phyloP scores from a whole-genome alignment of 2,113 vertebrate species.

The Actenoides lindsayi region DNA sequence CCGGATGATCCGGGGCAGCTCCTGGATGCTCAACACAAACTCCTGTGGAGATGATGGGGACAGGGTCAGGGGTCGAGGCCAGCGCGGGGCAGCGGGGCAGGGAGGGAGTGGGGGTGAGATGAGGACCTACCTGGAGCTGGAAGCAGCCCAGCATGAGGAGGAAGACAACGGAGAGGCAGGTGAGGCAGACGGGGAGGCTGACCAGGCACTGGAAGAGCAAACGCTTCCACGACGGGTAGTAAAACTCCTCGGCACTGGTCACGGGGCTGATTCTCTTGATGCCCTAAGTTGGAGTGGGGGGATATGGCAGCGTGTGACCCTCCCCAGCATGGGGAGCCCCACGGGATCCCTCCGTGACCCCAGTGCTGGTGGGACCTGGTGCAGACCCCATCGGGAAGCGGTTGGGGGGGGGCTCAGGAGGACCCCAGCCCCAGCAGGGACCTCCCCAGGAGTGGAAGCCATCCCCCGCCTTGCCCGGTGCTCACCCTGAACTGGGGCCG shows the following conservation, averaged over 20 bases:
- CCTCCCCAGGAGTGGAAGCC: too few species aligned
- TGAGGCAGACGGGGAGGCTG: conserved; percentile 91
- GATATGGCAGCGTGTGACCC: neutral
- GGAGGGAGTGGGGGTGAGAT: neutral
- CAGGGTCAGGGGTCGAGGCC: fast-evolving
- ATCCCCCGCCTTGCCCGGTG: fast-evolving
- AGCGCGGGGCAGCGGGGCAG: fast-evolving
- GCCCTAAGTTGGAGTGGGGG: conserved; percentile 70
- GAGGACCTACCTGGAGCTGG: conserved; percentile 89
- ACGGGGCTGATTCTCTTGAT: conserved; percentile 91
- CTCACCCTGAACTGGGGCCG: conserved; percentile 94
- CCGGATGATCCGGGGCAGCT: conserved; percentile 87
- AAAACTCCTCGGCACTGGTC: conserved; percentile 91
- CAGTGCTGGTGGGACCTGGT: fast-evolving
- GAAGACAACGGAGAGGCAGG: conserved; percentile 92
- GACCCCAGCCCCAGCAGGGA: neutral
- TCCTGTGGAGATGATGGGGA: conserved; percentile 73
- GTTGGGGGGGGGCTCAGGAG: neutral
- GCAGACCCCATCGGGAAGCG: neutral
- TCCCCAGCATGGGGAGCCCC: fast-evolving
- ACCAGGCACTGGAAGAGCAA: conserved; percentile 92
- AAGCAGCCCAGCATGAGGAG: conserved; percentile 96
- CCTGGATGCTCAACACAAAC: conserved; percentile 91
- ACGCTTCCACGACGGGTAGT: conserved; percentile 94
- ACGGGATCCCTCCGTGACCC: fast-evolving